phyloP scores from a whole-genome alignment of 2,113 vertebrate genomes.

The Clinocottus analis region DNA sequence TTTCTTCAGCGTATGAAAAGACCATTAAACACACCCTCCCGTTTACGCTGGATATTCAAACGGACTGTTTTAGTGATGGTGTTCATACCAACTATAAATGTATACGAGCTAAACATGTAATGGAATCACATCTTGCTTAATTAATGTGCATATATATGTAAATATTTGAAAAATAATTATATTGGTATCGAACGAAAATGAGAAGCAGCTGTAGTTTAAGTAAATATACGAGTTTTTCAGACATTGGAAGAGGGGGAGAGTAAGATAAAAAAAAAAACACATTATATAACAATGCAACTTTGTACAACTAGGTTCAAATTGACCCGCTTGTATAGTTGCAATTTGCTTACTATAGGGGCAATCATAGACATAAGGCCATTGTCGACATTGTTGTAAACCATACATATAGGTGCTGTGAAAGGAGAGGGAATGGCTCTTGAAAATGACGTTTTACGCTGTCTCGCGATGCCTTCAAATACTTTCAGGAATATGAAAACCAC shows the following conservation, averaged over 20 bases:
- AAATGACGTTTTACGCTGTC: constrained; percentile 50
- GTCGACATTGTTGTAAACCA: not conserved
- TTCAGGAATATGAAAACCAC: not conserved
- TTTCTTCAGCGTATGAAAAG: constrained; percentile 1
- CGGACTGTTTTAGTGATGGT: not conserved
- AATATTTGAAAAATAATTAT: not conserved
- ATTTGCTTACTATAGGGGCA: not conserved
- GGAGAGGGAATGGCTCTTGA: constrained; percentile 11
- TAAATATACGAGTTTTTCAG: not conserved
- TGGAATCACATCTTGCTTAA: not conserved
- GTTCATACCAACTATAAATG: accelerated
- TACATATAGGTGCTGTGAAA: constrained; percentile 3
- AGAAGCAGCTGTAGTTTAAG: not conserved
- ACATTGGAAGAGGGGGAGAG: not conserved
- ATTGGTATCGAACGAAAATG: not conserved
- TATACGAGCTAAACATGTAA: not conserved
- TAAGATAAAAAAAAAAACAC: not conserved
- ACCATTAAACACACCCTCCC: not conserved
- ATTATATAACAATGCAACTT: not conserved
- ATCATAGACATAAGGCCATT: not conserved
- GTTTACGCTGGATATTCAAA: not conserved
- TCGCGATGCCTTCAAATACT: constrained; percentile 17
- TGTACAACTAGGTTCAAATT: not conserved
- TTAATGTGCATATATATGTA: not conserved
- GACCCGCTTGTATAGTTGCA: not conserved